Evolutionary conservation across 1,140 invertebrate species (phyloP).

Genomic region (Lineus longissimus): DNA sequence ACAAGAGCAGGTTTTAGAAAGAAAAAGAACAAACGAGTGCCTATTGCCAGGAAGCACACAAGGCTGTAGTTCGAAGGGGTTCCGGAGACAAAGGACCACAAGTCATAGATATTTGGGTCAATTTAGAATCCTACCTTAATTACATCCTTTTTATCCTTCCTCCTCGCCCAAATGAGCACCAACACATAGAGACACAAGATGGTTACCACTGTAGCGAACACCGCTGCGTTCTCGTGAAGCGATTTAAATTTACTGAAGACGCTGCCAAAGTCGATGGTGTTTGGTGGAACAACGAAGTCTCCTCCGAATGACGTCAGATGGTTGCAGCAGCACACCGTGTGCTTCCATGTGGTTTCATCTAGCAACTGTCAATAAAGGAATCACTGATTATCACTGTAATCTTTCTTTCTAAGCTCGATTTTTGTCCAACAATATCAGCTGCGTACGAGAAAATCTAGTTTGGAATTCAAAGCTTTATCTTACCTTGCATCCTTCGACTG

Average conservation of each 20-base stretch:
- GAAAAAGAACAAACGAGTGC: no score
- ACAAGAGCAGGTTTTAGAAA: no score
- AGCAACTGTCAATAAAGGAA: not conserved
- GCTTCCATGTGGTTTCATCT: slow-evolving; percentile 32
- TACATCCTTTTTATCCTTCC: slow-evolving; percentile 55
- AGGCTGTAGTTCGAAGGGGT: no score
- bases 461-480: slow-evolving; percentile 6
- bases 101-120: no score
- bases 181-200: slow-evolving; percentile 55
- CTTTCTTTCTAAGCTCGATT: not conserved
- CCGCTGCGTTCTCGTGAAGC: slow-evolving; percentile 49
- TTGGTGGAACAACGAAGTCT: slow-evolving; percentile 58
- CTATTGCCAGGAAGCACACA: no score
- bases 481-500: slow-evolving; percentile 44
- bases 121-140: slow-evolving; percentile 35
- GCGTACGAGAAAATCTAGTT: not conserved
- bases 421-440: not conserved
- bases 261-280: slow-evolving; percentile 60
- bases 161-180: slow-evolving; percentile 55
- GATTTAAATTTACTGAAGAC: slow-evolving; percentile 55
- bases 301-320: slow-evolving; percentile 60
- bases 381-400: not conserved
- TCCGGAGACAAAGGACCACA: no score
- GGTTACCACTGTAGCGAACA: slow-evolving; percentile 55
- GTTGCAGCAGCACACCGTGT: slow-evolving; percentile 56